These are phyloP conservation scores for Hydrolagus colliei DNA, from an alignment of 2,797 vertebrate species.

Conservation along the genomic window DNA sequence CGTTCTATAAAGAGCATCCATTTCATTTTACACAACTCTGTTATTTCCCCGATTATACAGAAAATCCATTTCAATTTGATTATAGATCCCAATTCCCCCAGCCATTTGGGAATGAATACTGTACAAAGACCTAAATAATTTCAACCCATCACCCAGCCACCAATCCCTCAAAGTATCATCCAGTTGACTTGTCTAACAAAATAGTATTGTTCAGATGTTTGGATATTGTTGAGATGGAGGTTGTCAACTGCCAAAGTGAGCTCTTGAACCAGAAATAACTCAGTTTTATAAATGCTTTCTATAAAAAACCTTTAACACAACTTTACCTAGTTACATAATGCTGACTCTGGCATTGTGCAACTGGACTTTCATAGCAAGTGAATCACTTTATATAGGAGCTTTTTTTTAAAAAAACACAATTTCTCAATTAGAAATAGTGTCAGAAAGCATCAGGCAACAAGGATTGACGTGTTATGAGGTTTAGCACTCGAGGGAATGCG, in stretches of 20 bases:
- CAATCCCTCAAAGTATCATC: not conserved
- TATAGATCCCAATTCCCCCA: not conserved
- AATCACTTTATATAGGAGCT: too few species aligned
- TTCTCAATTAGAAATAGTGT: too few species aligned
- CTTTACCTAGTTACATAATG: too few species aligned
- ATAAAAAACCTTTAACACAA: too few species aligned
- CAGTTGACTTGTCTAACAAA: not conserved
- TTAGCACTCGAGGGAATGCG: conserved; percentile 40
- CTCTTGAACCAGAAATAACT: not conserved
- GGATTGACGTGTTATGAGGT: conserved; percentile 35
- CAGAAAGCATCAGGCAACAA: conserved; percentile 36
- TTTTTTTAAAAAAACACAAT: too few species aligned
- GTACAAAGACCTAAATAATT: not conserved
- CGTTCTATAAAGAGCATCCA: too few species aligned
- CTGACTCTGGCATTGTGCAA: too few species aligned
- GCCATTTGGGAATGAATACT: not conserved
- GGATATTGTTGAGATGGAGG: not conserved
- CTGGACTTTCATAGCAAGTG: too few species aligned
- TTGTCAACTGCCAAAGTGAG: not conserved
- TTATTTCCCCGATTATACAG: not conserved
- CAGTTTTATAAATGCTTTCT: not conserved
- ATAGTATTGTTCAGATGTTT: not conserved
- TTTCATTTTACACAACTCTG: not conserved
- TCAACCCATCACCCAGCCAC: not conserved
- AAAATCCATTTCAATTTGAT: not conserved